Percentiles rank a stretch among this genome's conserved stretches.
Conservation (phyloP, 1,140 invertebrate species). For the Brachionus koreanus region DNA sequence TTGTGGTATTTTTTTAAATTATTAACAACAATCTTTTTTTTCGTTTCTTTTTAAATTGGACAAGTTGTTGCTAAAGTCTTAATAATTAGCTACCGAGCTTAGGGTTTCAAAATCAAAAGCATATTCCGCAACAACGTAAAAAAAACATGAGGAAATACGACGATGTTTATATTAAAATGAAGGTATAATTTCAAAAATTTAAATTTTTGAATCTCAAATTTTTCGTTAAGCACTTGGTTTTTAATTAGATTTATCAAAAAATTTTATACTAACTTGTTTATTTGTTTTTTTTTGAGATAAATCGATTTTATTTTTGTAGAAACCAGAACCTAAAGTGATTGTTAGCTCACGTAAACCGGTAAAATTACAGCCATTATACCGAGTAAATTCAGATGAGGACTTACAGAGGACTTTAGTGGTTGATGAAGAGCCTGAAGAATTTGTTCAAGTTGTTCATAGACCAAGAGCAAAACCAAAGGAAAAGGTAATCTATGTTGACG, state of each 20-base stretch:
- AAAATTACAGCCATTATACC: conserved; percentile 19
- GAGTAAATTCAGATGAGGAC: conserved; percentile 31
- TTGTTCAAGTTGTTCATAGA: conserved; percentile 31
- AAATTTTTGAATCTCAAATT: not conserved
- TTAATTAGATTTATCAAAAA: not conserved
- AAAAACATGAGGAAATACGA: not conserved
- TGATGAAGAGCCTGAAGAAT: not conserved
- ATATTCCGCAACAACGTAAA: not conserved
- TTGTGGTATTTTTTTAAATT: not conserved
- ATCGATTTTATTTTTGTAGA: not conserved
- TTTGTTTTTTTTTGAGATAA: not conserved
- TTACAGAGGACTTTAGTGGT: not conserved
- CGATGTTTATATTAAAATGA: not conserved
- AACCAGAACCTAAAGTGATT: not conserved
- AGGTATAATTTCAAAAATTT: not conserved
- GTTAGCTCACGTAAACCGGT: conserved; percentile 22
- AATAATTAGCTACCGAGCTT: not conserved
- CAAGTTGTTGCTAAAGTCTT: not conserved
- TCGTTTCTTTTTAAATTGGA: not conserved
- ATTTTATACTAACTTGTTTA: not conserved
- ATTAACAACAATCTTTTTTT: not conserved
- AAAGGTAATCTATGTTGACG: conserved; percentile 39
- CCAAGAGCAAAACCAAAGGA: conserved; percentile 33
- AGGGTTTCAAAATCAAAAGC: not conserved
- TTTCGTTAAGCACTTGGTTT: not conserved